phyloP scores from a whole-genome alignment of 2,113 vertebrate genomes.

The Isichthys henryi region DNA sequence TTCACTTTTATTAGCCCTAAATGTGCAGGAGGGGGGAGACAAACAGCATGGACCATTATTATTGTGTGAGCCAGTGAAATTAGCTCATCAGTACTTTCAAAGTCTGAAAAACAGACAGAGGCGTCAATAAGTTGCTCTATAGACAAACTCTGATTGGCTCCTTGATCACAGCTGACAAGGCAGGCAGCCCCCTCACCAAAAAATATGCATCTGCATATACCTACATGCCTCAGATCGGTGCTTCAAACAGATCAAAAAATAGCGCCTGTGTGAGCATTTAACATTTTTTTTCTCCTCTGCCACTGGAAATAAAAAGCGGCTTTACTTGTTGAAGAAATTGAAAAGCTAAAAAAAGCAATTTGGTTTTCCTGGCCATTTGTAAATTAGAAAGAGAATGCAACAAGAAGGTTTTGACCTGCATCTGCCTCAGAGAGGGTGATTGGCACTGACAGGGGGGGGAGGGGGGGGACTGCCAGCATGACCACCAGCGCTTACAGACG shows the following conservation, averaged over 20 bases:
- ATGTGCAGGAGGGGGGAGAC: constrained; percentile 28
- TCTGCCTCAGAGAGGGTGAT: constrained; percentile 15
- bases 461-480: constrained; percentile 7
- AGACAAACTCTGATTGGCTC: constrained; percentile 1
- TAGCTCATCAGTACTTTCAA: constrained; percentile 29
- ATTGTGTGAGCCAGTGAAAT: constrained; percentile 33
- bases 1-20: constrained; percentile 42
- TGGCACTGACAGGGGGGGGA: constrained; percentile 6
- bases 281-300: not conserved
- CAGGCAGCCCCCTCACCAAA: not conserved
- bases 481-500: not conserved
- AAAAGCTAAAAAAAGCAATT: constrained; percentile 22
- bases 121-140: not conserved
- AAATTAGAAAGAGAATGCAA: constrained; percentile 37
- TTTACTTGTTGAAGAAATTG: constrained; percentile 27
- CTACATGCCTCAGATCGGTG: not conserved
- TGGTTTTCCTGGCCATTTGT: constrained; percentile 20
- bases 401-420: constrained; percentile 13
- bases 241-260: not conserved
- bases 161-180: not conserved
- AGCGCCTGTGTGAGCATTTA: not conserved
- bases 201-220: not conserved
- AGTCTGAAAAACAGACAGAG: not conserved
- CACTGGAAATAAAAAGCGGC: constrained; percentile 31
- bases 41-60: constrained; percentile 29